Conservation (phyloP, 1,140 invertebrate genomes). For the Drosophila sucinea region DNA sequence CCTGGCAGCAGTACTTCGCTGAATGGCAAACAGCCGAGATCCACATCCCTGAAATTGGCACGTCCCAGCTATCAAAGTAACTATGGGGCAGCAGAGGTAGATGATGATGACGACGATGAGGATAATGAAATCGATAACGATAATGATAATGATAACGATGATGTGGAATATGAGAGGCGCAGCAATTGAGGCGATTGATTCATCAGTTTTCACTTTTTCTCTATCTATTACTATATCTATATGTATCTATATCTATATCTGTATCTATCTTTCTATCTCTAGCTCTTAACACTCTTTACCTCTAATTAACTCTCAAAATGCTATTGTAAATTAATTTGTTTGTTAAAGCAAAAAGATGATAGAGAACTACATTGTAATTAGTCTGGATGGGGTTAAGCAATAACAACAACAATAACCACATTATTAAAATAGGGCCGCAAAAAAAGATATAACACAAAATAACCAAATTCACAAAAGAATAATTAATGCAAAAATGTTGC, state of each 20-base stretch:
- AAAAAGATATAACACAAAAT: neutral
- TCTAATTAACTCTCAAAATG: constrained; percentile 23
- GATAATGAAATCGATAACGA: constrained; percentile 30
- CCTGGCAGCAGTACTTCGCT: constrained; percentile 42
- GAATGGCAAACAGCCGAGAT: constrained; percentile 41
- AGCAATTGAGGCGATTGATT: constrained; percentile 41
- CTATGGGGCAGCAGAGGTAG: constrained; percentile 14
- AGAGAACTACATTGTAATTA: neutral
- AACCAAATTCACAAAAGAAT: neutral
- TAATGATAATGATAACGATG: constrained; percentile 33
- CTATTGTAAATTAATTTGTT: constrained; percentile 70
- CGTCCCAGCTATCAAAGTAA: constrained; percentile 40
- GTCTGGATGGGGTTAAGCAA: neutral
- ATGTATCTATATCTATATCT: constrained; percentile 17
- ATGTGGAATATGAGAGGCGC: constrained; percentile 38
- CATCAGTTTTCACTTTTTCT: constrained; percentile 24
- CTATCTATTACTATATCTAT: constrained; percentile 17
- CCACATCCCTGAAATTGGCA: constrained; percentile 19
- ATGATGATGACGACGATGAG: constrained; percentile 39
- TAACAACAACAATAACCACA: neutral
- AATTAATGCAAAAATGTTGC: neutral
- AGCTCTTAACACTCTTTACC: constrained; percentile 2
- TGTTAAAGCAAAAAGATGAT: constrained; percentile 31
- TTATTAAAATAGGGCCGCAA: neutral
- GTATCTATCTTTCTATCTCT: constrained; percentile 14